Percentiles rank a stretch among this genome's conserved stretches.
These are phyloP conservation scores for Trididemnum miniatum DNA, from an alignment of 23 tunicate genomes.

Conservation along the genomic window DNA sequence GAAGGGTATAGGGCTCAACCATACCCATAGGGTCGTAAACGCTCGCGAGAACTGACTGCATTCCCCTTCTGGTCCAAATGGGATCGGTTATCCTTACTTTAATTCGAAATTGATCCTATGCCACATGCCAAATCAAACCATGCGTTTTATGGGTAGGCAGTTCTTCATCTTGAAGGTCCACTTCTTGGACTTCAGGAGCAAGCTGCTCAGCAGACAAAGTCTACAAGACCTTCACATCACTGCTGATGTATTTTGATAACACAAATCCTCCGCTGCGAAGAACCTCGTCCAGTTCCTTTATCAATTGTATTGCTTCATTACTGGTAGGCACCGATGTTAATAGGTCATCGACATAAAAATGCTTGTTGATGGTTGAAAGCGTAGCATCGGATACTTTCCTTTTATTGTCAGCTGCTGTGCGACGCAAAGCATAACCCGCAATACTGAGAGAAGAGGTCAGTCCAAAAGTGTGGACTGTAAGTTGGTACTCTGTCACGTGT, in stretches of 20 bases:
- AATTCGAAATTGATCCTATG: not conserved
- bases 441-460: not conserved
- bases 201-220: not conserved
- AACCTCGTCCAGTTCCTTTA: not conserved
- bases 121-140: conserved; percentile 1
- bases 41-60: not conserved
- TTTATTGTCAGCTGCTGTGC: conserved; percentile 1
- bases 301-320: not conserved
- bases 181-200: not conserved
- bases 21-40: conserved; percentile 27
- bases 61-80: conserved; percentile 14
- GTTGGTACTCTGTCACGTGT: too few relatives aligned
- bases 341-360: conserved; percentile 2
- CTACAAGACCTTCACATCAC: not conserved
- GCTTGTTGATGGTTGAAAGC: not conserved
- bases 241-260: conserved; percentile 3
- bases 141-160: not conserved
- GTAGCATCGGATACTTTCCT: not conserved
- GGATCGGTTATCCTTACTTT: not conserved
- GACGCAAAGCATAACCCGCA: too few relatives aligned
- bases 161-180: not conserved
- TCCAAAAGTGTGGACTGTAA: too few relatives aligned
- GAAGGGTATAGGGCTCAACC: not conserved
- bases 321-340: not conserved
- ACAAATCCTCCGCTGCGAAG: not conserved